Evolutionary conservation across 2,888 invertebrate genomes (phyloP), one percentile per base, ranked within the genome.

Genomic region (Mycogona germanica): DNA sequence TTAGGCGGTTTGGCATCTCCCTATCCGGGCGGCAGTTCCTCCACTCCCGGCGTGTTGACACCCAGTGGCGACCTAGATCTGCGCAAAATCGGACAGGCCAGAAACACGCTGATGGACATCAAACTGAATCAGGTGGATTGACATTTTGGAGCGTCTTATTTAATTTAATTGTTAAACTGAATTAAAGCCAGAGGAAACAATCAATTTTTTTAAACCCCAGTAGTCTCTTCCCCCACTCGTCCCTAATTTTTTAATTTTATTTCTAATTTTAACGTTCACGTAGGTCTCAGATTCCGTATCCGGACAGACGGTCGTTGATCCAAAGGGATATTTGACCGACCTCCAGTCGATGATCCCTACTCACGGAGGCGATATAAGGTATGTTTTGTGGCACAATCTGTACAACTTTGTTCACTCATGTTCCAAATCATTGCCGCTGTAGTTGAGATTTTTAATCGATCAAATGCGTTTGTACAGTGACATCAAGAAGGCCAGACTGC

Each of bases 251-350:
- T 23, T 6, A 46, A 6, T 3, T 35, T 28, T 23, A 19, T 55
- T 58, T 42, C 17, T 53, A 46, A 32, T 12, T 32, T 32, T 9
- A 12, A 12, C n/a, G 35, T 32, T 32, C n/a, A 51, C 53, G 4
- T 54, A 70, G 70, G 87, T 87, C 2, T 96, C 98, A 0, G 98
- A 99, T 72, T 97, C 97, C 0, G 97, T 99, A 0, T 87, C 89
- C 2, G 98, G 98, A 0, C 98, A 99, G 73, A 99, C 98, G 0
- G 97, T 98, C 0, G 96, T 99, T 0, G 98, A 99, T 73, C 98
- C 98, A 0, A 98, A 98, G 70, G 98, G 98, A 2, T 99, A 99
- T 68, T 77, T 99, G n/a, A 99, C 98, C 0, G 98, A 98, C 70
- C 74, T 99, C 46, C 96, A 98, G 67, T 95, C 95, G 23, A 98